Conservation (phyloP, 2,797 vertebrate species). For the Odontamblyopus rebecca region DNA sequence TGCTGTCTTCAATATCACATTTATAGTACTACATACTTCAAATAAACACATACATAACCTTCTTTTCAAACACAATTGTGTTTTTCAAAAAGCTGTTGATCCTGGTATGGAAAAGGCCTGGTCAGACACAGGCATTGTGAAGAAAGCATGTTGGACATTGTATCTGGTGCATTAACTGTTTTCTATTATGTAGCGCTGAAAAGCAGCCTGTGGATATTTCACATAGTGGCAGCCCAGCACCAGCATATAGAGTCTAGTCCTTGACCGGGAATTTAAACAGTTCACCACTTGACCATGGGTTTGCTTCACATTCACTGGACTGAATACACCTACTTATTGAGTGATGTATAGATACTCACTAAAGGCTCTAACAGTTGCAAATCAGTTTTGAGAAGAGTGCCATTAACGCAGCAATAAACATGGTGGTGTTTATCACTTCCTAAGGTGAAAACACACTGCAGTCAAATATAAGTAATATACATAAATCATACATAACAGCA, state of each 20-base stretch:
- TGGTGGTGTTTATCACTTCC: background rate
- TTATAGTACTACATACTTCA: slow-evolving; percentile 26
- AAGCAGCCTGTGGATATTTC: slow-evolving; percentile 25
- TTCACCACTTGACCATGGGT: slow-evolving; percentile 56
- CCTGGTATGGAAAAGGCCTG: slow-evolving; percentile 19
- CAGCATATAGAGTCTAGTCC: slow-evolving; percentile 43
- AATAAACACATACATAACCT: slow-evolving; percentile 27
- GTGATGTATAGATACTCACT: slow-evolving; percentile 20
- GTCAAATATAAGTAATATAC: too few relatives aligned
- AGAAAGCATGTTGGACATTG: slow-evolving; percentile 26
- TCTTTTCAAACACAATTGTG: slow-evolving; percentile 25
- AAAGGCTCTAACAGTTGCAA: slow-evolving; percentile 12
- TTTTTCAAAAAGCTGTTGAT: slow-evolving; percentile 36
- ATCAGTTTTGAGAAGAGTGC: slow-evolving; percentile 21
- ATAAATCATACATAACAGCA: too few relatives aligned
- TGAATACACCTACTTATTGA: slow-evolving; percentile 32
- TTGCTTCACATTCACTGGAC: slow-evolving; percentile 32
- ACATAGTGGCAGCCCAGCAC: slow-evolving; percentile 31
- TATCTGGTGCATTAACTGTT: slow-evolving; percentile 41
- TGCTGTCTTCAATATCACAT: slow-evolving; percentile 18
- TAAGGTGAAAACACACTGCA: background rate
- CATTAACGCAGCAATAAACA: slow-evolving; percentile 7
- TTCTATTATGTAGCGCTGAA: slow-evolving; percentile 23
- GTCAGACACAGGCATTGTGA: slow-evolving; percentile 23
- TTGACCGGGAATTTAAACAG: slow-evolving; percentile 59